These are phyloP conservation scores for Camarhynchus parvulus DNA, from an alignment of 2,113 vertebrate genomes.

Conservation along the genomic window DNA sequence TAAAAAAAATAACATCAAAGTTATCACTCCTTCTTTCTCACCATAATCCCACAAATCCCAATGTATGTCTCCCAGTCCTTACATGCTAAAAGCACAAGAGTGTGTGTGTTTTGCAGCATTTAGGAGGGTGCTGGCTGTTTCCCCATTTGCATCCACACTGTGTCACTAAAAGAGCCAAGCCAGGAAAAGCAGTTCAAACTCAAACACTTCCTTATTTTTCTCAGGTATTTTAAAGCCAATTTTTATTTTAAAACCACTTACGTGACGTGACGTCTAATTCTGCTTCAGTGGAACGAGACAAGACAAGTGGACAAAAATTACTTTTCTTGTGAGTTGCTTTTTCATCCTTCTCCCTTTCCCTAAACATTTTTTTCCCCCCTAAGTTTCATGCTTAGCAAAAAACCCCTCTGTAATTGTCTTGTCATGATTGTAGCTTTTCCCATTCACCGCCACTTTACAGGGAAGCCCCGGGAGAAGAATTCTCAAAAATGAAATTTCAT, in stretches of 20 bases:
- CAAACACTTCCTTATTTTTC: not conserved
- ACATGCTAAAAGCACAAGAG: conserved; percentile 45
- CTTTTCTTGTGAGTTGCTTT: not conserved
- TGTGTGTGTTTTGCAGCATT: conserved; percentile 2
- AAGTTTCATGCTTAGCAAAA: conserved; percentile 64
- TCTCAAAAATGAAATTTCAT: conserved; percentile 85
- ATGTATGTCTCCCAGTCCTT: conserved; percentile 32
- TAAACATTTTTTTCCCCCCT: not conserved
- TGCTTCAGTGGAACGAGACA: conserved; percentile 25
- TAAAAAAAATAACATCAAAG: not conserved
- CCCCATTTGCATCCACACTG: conserved; percentile 26
- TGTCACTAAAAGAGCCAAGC: not conserved
- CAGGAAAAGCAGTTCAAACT: not conserved
- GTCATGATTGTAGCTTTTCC: conserved; percentile 65
- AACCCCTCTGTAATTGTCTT: conserved; percentile 71
- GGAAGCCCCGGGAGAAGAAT: conserved; percentile 79
- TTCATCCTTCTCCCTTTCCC: not conserved
- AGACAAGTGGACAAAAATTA: not conserved
- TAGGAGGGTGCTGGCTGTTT: conserved; percentile 31
- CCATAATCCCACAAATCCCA: conserved; percentile 55
- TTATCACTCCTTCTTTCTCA: conserved; percentile 54
- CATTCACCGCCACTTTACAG: conserved; percentile 65
- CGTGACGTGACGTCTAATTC: not conserved
- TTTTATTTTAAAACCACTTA: not conserved
- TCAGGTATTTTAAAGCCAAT: not conserved